Base-by-base conservation (phyloP, 2,113 vertebrate genomes). In the Labrus mixtus region DNA sequence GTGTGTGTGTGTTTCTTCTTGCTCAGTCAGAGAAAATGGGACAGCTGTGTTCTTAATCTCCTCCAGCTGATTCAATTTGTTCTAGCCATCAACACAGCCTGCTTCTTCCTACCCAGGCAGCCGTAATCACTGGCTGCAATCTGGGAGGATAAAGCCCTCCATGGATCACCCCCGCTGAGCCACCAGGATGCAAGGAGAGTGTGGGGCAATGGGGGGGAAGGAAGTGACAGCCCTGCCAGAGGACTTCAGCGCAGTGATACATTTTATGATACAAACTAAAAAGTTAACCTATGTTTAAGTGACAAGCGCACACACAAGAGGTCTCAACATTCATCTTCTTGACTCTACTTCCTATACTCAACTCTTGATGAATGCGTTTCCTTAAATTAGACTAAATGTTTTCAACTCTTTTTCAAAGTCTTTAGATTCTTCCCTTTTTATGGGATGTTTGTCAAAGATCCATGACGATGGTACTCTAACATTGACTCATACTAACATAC, bases 61-160 rank as follows among this genome's bases (percentile, higher is more conserved):
- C 84, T 84, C 88, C 83, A 72, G 88, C 88, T 93, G 91, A 93
- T 95, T 93, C 90, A 92, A 92, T 95, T 93, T 93, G 90, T 93
- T 82, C 70, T 54, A 87, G 80, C 85, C 79, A 82, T 92, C 92
- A 87, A 85, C 88, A 89, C 75, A 72, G 81, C 68, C 89, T 63
- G 87, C 85, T 72, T 78, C 84, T 75, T 84, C 62, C 88, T 78
- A 82, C 88, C 84, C 86, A 83, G 74, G 81, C 79, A 70, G 84
- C 39, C 56, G 70, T 94, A 94, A 95, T 94, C 93, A 92, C 84
- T 85, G 65, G 79, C 87, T 89, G 84, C 86, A 92, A 93, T 93
- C 91, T 92, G 82, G 50, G 81, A 81, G 86, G 90, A 93, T 94
- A 90, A 94, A 93, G 74, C 87, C 78, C 74, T 19, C 68, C 82